Percentiles rank a stretch among this genome's conserved stretches.
Evolutionary conservation across 2,888 invertebrate species (phyloP).

Genomic region (Shargacucullia verbasci): DNA sequence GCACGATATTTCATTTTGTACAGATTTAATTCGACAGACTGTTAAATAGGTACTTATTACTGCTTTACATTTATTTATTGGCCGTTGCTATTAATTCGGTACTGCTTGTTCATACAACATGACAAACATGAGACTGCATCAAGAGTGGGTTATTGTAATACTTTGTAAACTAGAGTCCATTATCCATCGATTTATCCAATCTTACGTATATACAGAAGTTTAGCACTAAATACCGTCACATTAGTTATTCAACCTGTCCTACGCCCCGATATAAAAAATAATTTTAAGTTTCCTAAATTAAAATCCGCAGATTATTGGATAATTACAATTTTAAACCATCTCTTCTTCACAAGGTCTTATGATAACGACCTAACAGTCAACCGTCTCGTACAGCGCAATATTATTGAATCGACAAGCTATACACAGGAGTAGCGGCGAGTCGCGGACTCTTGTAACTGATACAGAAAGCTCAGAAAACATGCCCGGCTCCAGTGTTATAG

Average conservation of each 20-base stretch:
- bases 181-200: slow-evolving; percentile 65
- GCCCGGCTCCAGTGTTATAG: slow-evolving; percentile 48
- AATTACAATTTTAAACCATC: slow-evolving; percentile 67
- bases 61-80: slow-evolving; percentile 83
- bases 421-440: slow-evolving; percentile 38
- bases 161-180: slow-evolving; percentile 55
- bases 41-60: slow-evolving; percentile 84
- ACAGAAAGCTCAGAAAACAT: slow-evolving; percentile 35
- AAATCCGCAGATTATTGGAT: slow-evolving; percentile 73
- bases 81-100: slow-evolving; percentile 84
- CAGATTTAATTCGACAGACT: slow-evolving; percentile 88
- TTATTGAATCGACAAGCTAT: slow-evolving; percentile 46
- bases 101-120: slow-evolving; percentile 74
- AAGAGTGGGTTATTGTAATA: slow-evolving; percentile 66
- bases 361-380: slow-evolving; percentile 54
- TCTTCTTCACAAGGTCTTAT: slow-evolving; percentile 69
- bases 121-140: slow-evolving; percentile 65
- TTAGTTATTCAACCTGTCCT: slow-evolving; percentile 68
- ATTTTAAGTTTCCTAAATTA: slow-evolving; percentile 78
- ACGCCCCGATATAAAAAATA: slow-evolving; percentile 80
- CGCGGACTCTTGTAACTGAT: slow-evolving; percentile 3
- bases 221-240: slow-evolving; percentile 72
- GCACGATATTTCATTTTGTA: slow-evolving; percentile 84
- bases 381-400: slow-evolving; percentile 50
- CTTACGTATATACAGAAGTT: slow-evolving; percentile 84